phyloP scores from a whole-genome alignment of 2,888 invertebrate species.

The Ornithoptera priamus region DNA sequence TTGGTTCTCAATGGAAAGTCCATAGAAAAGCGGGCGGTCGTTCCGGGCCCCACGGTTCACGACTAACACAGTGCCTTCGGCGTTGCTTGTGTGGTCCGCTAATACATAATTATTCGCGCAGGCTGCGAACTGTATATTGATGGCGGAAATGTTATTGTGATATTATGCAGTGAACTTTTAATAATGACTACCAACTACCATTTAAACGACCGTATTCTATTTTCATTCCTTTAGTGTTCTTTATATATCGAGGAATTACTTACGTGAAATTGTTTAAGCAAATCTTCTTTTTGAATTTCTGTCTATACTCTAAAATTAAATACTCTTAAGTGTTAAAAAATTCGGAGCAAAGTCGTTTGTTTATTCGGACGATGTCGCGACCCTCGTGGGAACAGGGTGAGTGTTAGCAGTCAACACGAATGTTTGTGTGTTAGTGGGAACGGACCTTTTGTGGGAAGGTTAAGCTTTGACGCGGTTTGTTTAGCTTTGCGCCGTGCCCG shows the following conservation, averaged over 20 bases:
- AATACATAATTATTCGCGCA: conserved; percentile 47
- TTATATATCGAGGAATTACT: not conserved
- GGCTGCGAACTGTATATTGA: conserved; percentile 10
- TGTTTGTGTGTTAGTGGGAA: conserved; percentile 16
- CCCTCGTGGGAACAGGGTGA: conserved; percentile 26
- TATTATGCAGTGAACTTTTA: conserved; percentile 17
- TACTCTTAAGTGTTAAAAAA: conserved; percentile 9
- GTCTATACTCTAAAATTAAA: too few species aligned
- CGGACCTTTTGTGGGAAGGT: conserved; percentile 17
- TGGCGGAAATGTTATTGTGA: conserved; percentile 11
- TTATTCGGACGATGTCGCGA: conserved; percentile 9
- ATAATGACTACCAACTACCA: conserved; percentile 5
- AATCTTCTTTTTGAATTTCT: too few species aligned
- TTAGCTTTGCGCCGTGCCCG: conserved; percentile 13
- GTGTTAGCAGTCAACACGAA: conserved; percentile 21
- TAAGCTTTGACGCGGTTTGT: conserved; percentile 24
- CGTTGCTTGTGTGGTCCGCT: conserved; percentile 64
- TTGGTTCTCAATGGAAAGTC: conserved; percentile 57
- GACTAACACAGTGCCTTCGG: conserved; percentile 65
- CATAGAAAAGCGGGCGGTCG: conserved; percentile 55
- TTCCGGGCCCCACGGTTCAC: conserved; percentile 61
- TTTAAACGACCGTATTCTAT: not conserved
- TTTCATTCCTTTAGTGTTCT: not conserved
- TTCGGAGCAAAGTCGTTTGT: conserved; percentile 15
- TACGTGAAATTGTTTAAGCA: too few species aligned